A percentile compares a stretch with the other conserved stretches of the same genome.
phyloP scores from a whole-genome alignment of 2,888 invertebrate species.

The Argynnis bischoffii region DNA sequence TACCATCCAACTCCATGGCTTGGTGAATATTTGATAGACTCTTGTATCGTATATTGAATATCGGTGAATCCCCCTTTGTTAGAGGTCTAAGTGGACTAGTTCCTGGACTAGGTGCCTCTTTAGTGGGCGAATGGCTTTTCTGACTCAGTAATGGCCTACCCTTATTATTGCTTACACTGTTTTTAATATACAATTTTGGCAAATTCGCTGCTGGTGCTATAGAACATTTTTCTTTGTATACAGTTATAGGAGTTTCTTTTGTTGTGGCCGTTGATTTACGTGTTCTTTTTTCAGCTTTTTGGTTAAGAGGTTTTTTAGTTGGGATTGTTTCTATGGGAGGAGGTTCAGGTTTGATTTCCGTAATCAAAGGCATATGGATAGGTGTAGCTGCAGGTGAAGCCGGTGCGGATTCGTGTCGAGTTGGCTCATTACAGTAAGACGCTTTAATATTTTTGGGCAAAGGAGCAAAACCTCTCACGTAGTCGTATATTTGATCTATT shows the following conservation, averaged over 20 bases:
- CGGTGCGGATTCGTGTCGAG: constrained; percentile 80
- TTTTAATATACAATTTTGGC: constrained; percentile 91
- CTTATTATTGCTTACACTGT: constrained; percentile 84
- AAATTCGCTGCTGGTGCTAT: constrained; percentile 80
- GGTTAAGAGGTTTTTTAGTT: constrained; percentile 86
- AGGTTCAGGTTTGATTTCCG: constrained; percentile 90
- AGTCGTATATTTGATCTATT: constrained; percentile 98
- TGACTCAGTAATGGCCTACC: constrained; percentile 85
- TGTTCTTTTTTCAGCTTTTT: constrained; percentile 88
- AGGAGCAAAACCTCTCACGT: constrained; percentile 95
- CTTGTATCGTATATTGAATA: constrained; percentile 89
- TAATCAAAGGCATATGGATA: constrained; percentile 78
- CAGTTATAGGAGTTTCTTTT: constrained; percentile 80
- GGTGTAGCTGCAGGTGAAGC: constrained; percentile 80
- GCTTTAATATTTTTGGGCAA: constrained; percentile 90
- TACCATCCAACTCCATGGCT: constrained; percentile 89
- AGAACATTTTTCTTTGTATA: constrained; percentile 82
- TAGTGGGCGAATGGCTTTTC: constrained; percentile 87
- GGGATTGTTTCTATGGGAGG: constrained; percentile 96
- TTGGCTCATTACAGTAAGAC: constrained; percentile 80
- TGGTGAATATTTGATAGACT: constrained; percentile 88
- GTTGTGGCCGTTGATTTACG: constrained; percentile 84
- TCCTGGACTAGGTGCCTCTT: constrained; percentile 86
- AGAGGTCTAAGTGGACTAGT: constrained; percentile 77
- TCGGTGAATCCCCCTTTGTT: constrained; percentile 87